Conservation (phyloP, 2,797 vertebrate species). For the Gadopsis marmoratus region DNA sequence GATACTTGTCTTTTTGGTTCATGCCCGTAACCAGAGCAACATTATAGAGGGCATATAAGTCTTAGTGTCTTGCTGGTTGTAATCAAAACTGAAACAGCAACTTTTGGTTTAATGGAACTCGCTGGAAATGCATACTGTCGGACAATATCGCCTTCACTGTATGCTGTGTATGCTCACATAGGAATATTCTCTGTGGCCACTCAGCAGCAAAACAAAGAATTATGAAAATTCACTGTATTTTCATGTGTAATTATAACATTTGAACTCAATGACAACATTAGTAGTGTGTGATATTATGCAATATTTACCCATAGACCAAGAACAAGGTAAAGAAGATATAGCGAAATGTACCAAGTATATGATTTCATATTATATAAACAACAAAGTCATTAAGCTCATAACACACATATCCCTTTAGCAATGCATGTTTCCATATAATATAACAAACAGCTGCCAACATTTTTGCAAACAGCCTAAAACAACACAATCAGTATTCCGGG, state of each 20-base stretch:
- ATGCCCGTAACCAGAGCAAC: background rate
- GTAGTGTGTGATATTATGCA: background rate
- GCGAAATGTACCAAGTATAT: background rate
- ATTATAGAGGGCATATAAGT: background rate
- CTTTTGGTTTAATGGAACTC: background rate
- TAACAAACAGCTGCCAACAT: slow-evolving; percentile 5
- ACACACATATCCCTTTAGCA: background rate
- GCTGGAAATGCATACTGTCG: background rate
- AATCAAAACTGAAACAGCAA: background rate
- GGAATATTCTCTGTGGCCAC: background rate
- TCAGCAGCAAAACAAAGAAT: slow-evolving; percentile 3
- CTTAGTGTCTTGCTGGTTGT: background rate
- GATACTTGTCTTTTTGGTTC: background rate
- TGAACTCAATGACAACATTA: background rate
- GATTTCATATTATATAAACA: background rate
- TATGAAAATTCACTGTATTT: background rate
- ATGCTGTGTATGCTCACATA: background rate
- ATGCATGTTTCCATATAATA: background rate
- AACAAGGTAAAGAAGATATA: background rate
- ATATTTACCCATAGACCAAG: background rate
- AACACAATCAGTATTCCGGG: slow-evolving; percentile 5
- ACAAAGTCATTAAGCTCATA: background rate
- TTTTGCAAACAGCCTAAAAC: slow-evolving; percentile 19
- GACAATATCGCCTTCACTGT: background rate
- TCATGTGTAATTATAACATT: background rate